phyloP scores from a whole-genome alignment of 2,888 invertebrate species.

The Sympetrum striolatum region DNA sequence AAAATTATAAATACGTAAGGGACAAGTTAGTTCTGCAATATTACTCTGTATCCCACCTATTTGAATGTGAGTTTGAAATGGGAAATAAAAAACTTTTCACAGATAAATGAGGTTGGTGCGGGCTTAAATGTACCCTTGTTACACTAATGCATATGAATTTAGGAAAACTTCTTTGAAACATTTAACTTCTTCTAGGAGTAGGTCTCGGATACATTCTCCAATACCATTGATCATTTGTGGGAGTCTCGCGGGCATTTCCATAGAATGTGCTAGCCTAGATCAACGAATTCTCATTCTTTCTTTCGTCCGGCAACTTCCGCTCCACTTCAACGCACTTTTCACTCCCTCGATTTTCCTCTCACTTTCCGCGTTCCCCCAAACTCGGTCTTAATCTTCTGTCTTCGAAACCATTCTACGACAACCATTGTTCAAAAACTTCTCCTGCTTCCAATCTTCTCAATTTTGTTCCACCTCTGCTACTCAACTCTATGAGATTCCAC shows the following conservation, averaged over 20 bases:
- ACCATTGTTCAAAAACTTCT: background rate
- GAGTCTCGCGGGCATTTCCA: background rate
- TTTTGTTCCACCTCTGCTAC: background rate
- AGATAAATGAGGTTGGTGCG: too few relatives aligned
- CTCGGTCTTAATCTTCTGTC: background rate
- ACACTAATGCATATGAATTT: too few relatives aligned
- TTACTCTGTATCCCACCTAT: too few relatives aligned
- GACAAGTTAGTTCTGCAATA: too few relatives aligned
- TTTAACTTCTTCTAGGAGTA: background rate
- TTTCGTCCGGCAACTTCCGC: background rate
- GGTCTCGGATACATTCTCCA: background rate
- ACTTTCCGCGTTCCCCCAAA: background rate
- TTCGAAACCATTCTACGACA: background rate
- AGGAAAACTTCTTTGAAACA: background rate
- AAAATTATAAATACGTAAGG: too few relatives aligned
- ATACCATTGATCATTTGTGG: background rate
- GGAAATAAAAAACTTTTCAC: too few relatives aligned
- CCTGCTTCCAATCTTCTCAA: background rate
- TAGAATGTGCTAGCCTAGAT: background rate
- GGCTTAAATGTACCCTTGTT: too few relatives aligned
- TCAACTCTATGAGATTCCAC: background rate
- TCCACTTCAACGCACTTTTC: background rate
- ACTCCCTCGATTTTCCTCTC: background rate
- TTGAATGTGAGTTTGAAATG: too few relatives aligned
- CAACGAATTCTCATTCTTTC: background rate